Base-by-base conservation (phyloP, 2,888 invertebrate species). In the Tyria jacobaeae region DNA sequence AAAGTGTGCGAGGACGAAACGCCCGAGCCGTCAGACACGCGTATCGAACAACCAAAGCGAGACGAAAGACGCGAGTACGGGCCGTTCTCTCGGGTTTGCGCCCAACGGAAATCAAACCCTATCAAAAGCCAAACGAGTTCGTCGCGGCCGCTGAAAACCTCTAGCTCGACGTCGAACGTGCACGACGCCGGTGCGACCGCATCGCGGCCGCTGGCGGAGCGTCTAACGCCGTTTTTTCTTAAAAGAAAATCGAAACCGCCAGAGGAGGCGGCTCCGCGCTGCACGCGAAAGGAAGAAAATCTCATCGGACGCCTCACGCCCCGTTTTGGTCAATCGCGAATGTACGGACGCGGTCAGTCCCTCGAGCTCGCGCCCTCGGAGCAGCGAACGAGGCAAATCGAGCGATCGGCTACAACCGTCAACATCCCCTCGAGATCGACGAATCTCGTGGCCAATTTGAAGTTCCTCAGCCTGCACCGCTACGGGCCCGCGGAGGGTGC, bases 31-130 rank as follows among this genome's bases (percentile, higher is more conserved):
- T 37, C 31, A n/a, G 84, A 85, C 62, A 83, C 81, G 21, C 51
- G 17, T 21, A 21, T 58, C 3, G 68, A 64, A 4, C 48, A 25
- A 58, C 34, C 78, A 3, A 50, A 61, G 1, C 82, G 75, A 34
- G 87, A 52, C 78, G 53, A 61, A 7, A 75, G 4, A 48, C 60
- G 3, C 77, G 66, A 70, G 77, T 47, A 75, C 78, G 89, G 87
- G 10, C 86, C 89, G 48, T 94, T 94, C 79, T 90, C 91, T 5
- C 83, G 94, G 52, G 85, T 87, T 34, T 92, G 90, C 71, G 83
- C 87, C 47, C 94, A 94, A 69, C 84, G 94, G 37, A 94, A 94
- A 75, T 94, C 94, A 7, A 94, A 93, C 68, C 93, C 94, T 14
- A 92, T 85, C 60, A 90, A 92, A 76, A 85, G 88, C 2, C 89